phyloP scores from a whole-genome alignment of 1,140 invertebrate genomes.

The Brachionus manjavacas region DNA sequence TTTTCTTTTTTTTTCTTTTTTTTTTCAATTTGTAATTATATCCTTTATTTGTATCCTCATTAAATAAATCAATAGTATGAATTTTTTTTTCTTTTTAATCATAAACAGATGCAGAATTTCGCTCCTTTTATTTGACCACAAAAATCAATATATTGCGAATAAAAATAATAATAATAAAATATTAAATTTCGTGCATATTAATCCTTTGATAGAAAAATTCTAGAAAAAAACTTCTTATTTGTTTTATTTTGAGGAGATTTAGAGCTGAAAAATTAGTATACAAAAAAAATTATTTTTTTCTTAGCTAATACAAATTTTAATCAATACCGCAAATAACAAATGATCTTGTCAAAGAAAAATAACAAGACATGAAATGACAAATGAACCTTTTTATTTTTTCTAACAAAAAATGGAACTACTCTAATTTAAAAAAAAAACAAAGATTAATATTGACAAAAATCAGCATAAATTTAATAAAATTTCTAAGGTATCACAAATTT shows the following conservation, averaged over 20 bases:
- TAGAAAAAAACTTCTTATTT: no score
- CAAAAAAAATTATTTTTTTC: no score
- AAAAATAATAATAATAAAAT: conserved; percentile 1
- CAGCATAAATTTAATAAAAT: background rate
- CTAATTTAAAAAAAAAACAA: background rate
- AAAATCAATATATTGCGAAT: background rate
- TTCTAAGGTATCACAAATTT: background rate
- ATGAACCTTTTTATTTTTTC: background rate
- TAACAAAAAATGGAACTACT: background rate
- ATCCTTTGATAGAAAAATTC: background rate
- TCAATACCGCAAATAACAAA: background rate
- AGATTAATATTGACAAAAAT: background rate
- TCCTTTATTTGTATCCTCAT: background rate
- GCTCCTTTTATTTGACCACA: background rate
- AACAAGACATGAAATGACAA: background rate
- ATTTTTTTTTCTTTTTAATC: background rate
- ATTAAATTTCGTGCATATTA: background rate
- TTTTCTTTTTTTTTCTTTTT: background rate
- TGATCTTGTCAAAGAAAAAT: background rate
- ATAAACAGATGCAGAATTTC: background rate
- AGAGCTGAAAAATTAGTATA: no score
- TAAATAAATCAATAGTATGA: background rate
- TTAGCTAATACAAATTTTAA: background rate
- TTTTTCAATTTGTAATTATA: background rate
- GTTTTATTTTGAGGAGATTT: background rate